Conservation (phyloP, 2,113 vertebrate species). For the Meriones unguiculatus region DNA sequence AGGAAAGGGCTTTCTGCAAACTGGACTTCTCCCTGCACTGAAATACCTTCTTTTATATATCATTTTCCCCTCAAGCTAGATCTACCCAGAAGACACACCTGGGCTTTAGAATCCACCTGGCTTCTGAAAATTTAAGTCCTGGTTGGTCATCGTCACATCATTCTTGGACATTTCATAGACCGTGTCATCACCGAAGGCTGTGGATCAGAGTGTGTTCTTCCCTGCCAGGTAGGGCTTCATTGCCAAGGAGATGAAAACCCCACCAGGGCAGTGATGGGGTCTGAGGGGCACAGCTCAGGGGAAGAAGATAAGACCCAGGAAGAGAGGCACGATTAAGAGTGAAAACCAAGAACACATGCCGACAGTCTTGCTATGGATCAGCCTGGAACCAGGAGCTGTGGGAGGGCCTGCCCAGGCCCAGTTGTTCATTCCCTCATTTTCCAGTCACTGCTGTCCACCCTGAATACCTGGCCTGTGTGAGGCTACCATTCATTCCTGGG, state of each 20-base stretch:
- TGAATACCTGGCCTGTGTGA: not conserved
- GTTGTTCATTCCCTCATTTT: not conserved
- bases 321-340: not conserved
- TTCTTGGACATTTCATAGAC: not conserved
- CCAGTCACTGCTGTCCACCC: no score
- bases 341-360: not conserved
- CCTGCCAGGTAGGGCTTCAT: no score
- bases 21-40: not conserved
- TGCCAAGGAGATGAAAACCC: not conserved
- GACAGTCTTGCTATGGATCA: not conserved
- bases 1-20: not conserved
- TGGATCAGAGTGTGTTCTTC: not conserved
- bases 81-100: not conserved
- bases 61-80: not conserved
- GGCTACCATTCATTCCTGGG: not conserved
- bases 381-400: not conserved
- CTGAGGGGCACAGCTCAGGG: not conserved
- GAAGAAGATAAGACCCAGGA: not conserved
- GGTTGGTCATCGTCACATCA: not conserved
- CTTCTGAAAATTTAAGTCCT: not conserved
- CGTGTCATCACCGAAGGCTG: not conserved
- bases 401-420: accelerated
- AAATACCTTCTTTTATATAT: accelerated
- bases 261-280: not conserved
- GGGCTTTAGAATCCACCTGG: not conserved